Conservation (phyloP, 2,888 invertebrate genomes). For the Thymelicus sylvestris region DNA sequence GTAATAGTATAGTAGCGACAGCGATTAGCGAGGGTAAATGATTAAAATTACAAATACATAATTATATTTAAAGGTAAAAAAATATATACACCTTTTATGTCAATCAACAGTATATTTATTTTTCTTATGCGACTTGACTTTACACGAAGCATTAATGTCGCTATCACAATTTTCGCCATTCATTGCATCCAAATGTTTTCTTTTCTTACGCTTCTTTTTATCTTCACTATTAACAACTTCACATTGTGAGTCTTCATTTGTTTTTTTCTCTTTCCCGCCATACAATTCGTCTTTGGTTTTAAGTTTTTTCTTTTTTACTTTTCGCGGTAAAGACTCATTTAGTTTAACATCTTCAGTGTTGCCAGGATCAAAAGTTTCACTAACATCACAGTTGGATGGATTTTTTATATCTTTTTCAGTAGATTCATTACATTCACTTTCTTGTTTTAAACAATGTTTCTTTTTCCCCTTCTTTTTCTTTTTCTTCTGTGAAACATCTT, state of each 20-base stretch:
- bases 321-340: not conserved
- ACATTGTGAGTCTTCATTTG: constrained; percentile 23
- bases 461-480: constrained; percentile 59
- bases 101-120: constrained; percentile 3
- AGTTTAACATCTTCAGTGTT: constrained; percentile 36
- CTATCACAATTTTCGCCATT: not conserved
- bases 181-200: constrained; percentile 25
- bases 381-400: not conserved
- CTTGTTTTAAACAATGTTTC: constrained; percentile 48
- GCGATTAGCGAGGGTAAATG: not conserved
- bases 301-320: constrained; percentile 3
- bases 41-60: not conserved
- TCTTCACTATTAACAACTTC: constrained; percentile 25
- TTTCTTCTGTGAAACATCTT: constrained; percentile 53
- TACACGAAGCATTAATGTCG: not conserved
- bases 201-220: constrained; percentile 40
- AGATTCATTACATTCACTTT: constrained; percentile 25
- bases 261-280: not conserved
- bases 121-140: not conserved
- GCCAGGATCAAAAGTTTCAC: constrained; percentile 25
- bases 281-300: not conserved
- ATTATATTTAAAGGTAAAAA: not conserved
- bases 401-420: constrained; percentile 7
- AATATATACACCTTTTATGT: not conserved
- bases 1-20: too few relatives aligned